Base-by-base conservation (phyloP, 1,140 invertebrate species). In the Chlorops oryzae region DNA sequence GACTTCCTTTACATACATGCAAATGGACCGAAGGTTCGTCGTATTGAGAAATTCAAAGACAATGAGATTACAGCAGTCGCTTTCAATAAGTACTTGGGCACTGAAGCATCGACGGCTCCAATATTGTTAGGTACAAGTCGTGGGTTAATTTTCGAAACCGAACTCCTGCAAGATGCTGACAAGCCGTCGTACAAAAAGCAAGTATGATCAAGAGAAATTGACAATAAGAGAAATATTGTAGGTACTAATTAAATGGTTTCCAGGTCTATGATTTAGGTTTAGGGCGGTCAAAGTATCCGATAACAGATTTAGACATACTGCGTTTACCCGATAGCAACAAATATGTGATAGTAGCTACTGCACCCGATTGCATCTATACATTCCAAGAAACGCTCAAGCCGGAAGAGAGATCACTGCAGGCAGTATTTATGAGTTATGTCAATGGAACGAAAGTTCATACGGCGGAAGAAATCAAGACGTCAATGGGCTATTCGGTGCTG, bases 121-220 rank as follows among this genome's bases (percentile, higher is more conserved):
- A 92, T 96, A 56, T 73, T 97, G 17, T 61, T 96, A 3, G 94
- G 93, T 17, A 96, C 92, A 1, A 88, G 87, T 13, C 88, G 87
- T 67, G 94, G 92, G 18, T 70, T 91, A n/a, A 87, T 97, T 56
- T 84, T 94, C 73, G 93, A 96, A 71, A 90, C 88, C 2, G 91
- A 95, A 71, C 77, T 97, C 35, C 81, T 81, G 23, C 74, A 82
- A 20, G 85, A 87, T 28, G 88, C 85, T 59, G 88, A 90, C 43
- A 84, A 87, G 63, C 86, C 91, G 63, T 72, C 84, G 46, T 89
- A 94, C 75, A 87, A 87, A 77, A 90, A 87, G 76, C 90, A 93
- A 80, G 89, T 93, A 78, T n/a, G n/a, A n/a, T n/a, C n/a, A n/a
- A n/a, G n/a, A n/a, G n/a, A n/a, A n/a, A n/a, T n/a, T n/a, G n/a